phyloP scores from a whole-genome alignment of 2,113 vertebrate species.

The Grus americana region DNA sequence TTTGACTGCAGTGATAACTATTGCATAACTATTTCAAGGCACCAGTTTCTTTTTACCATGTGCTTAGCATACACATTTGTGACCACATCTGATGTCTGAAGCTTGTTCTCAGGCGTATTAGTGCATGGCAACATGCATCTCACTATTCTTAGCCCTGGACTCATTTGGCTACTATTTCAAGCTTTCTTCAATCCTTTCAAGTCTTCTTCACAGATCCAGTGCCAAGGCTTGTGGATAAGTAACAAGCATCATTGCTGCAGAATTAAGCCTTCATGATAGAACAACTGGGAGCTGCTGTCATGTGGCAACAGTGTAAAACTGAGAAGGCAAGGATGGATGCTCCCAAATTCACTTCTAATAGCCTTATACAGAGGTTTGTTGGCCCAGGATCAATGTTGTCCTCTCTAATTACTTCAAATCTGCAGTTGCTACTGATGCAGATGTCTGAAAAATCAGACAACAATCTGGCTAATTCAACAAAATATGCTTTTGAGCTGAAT shows the following conservation, averaged over 20 bases:
- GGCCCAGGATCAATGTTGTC: not conserved
- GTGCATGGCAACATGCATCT: not conserved
- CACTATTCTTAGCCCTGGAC: slow-evolving; percentile 24
- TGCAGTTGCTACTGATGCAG: not conserved
- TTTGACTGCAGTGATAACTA: slow-evolving; percentile 42
- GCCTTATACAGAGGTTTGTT: not conserved
- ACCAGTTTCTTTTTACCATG: slow-evolving; percentile 4
- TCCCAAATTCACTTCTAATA: not conserved
- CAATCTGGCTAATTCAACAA: not conserved
- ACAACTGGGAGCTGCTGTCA: not conserved
- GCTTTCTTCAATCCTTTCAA: slow-evolving; percentile 11
- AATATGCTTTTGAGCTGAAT: not conserved
- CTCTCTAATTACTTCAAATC: not conserved
- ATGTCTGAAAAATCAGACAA: not conserved
- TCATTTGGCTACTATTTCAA: not conserved
- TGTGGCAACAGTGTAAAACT: not conserved
- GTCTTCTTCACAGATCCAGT: not conserved
- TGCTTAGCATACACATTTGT: not conserved
- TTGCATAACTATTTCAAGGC: slow-evolving; percentile 52
- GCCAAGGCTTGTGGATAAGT: slow-evolving; percentile 13
- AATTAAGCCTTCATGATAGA: not conserved
- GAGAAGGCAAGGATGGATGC: not conserved
- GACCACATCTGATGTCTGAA: not conserved
- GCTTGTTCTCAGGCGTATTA: slow-evolving; percentile 16
- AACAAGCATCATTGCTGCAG: not conserved